These are phyloP conservation scores for Pharmacophagus antenor DNA, from an alignment of 2,888 invertebrate genomes.

Conservation along the genomic window DNA sequence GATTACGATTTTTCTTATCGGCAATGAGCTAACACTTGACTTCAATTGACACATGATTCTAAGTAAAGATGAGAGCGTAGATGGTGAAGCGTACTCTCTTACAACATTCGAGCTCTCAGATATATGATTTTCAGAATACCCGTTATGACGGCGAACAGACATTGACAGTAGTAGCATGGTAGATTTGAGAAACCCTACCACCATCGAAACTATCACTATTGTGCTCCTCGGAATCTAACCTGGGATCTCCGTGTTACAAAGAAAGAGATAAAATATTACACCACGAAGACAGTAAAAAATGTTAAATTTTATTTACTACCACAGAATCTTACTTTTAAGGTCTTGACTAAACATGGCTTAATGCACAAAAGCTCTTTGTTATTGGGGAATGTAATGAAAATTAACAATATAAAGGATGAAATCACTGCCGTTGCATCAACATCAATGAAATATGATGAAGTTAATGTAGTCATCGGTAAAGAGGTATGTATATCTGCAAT, in stretches of 20 bases:
- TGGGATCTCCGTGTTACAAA: neutral
- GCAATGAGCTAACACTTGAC: neutral
- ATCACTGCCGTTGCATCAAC: neutral
- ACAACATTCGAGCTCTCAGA: neutral
- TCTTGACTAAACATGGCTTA: constrained; percentile 36
- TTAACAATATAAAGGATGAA: neutral
- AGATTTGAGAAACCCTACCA: too few relatives aligned
- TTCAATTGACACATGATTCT: neutral
- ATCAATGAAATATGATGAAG: neutral
- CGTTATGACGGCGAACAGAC: neutral
- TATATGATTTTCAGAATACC: neutral
- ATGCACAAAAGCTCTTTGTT: constrained; percentile 12
- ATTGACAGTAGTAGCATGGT: neutral
- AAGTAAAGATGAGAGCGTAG: neutral
- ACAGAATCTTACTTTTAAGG: constrained; percentile 31
- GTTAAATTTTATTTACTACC: neutral
- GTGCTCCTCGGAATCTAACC: neutral
- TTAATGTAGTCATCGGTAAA: neutral
- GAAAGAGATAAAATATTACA: neutral
- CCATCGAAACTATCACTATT: too few relatives aligned
- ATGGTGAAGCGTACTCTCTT: neutral
- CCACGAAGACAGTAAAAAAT: too few relatives aligned
- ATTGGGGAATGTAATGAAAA: neutral
- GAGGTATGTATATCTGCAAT: neutral
- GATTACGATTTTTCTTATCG: too few relatives aligned